phyloP scores from a whole-genome alignment of 2,797 vertebrate genomes.

The Rhabdophis nuchalis region DNA sequence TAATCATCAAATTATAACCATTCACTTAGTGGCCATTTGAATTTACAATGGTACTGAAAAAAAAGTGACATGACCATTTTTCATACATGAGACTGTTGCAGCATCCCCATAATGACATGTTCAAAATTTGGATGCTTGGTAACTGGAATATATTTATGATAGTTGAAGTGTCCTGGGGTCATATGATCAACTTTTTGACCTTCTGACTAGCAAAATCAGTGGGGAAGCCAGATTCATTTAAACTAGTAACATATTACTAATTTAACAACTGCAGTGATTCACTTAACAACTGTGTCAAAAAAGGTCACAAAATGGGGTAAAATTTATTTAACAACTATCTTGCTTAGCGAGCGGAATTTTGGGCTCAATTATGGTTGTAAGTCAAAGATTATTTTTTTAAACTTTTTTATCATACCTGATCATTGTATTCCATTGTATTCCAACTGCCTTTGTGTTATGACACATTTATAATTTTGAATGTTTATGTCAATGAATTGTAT shows the following conservation, averaged over 20 bases:
- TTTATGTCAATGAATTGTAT: slow-evolving; percentile 33
- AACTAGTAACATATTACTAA: background rate
- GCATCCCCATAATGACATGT: background rate
- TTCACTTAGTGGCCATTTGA: background rate
- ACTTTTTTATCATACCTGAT: slow-evolving; percentile 39
- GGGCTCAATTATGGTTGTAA: background rate
- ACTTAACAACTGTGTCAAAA: background rate
- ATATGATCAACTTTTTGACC: background rate
- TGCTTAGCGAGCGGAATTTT: background rate
- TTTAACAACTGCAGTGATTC: background rate
- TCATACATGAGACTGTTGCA: background rate
- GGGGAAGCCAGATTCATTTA: background rate
- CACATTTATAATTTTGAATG: slow-evolving; percentile 27
- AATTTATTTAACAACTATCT: background rate
- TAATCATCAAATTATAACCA: background rate
- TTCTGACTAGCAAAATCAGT: background rate
- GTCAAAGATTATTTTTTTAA: slow-evolving; percentile 6
- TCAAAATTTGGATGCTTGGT: background rate
- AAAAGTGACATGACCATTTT: background rate
- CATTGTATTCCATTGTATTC: slow-evolving; percentile 28
- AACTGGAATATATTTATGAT: background rate
- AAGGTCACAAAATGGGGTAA: background rate
- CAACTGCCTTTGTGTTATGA: slow-evolving; percentile 26
- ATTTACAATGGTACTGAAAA: background rate
- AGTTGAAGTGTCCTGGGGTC: background rate